Evolutionary conservation across 2,113 vertebrate species (phyloP), one percentile per base, ranked within the genome.

Genomic region (Nyctibius bracteatus): DNA sequence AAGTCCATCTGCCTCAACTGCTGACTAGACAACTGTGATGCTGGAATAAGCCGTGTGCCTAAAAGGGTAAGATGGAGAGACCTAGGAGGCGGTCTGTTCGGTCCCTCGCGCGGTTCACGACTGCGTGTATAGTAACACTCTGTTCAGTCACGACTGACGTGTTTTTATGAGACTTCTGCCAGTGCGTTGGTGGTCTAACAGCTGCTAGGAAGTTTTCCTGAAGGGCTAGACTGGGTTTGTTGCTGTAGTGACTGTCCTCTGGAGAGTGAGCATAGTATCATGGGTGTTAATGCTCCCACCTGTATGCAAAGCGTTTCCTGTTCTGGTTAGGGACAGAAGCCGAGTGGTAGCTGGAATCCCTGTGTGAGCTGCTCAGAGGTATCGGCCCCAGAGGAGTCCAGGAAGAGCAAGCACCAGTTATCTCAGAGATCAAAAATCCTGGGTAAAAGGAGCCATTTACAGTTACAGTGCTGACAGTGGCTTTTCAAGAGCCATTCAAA

Each of bases 31-130:
- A 77, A 30, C 21, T n/a, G 81, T 14, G 70, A 10, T 59, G 61
- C 74, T 52, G 81, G 70, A 54, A 61, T 44, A 33, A 49, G 70
- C 81, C 8, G 1, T 5, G 75, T 23, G 68, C 82, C 52, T 14
- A 0, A 23, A 57, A 33, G 25, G 81, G 65, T 33, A 47, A 25
- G 84, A 12, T 4, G 31, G 83, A 5, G 6, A 21, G 72, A 37
- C 21, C 14, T 3, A 2, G 72, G 70, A 51, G 51, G 66, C 52
- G 2, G 5, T 1, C 1, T 7, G 6, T 22, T 12, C 0, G 0
- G 15, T 24, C 25, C 30, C 3, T 1, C 37, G n/a, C 2, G 0
- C 47, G 3, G 39, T 8, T 72, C 33, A 0, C 12, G 1, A 0
- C 1, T 6, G 51, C 10, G 1, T 10, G 51, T 33, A 5, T 52